Conservation (phyloP, 2,113 vertebrate genomes). For the Platichthys stellatus region DNA sequence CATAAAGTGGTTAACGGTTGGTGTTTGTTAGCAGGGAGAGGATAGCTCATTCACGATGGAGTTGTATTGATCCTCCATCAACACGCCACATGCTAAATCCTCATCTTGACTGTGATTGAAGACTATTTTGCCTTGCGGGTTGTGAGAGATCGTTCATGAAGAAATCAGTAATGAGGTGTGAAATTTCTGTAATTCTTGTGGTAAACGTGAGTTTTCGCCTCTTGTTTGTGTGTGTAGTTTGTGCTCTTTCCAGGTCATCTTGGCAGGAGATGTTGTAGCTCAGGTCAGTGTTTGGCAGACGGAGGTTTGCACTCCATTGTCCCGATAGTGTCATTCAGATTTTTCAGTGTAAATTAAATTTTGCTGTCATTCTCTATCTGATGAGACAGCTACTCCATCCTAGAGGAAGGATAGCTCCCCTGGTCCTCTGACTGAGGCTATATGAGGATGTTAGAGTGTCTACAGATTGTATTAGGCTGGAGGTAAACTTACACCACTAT, state of each 20-base stretch:
- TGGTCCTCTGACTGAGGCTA: background rate
- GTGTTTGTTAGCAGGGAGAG: constrained; percentile 35
- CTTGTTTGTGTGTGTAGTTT: no score
- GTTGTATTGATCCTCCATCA: constrained; percentile 58
- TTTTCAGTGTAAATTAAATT: background rate
- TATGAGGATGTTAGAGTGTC: no score
- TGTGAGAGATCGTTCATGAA: constrained; percentile 6
- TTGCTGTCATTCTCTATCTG: background rate
- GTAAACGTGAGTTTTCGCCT: no score
- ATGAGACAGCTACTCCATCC: background rate
- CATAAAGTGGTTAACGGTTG: constrained; percentile 37
- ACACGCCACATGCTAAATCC: constrained; percentile 49
- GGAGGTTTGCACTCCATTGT: no score
- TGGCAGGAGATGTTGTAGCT: no score
- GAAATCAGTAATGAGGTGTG: constrained; percentile 5
- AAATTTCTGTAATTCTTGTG: background rate
- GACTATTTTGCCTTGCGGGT: constrained; percentile 37
- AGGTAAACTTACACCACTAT: background rate
- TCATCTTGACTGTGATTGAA: constrained; percentile 60
- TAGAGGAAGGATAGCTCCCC: background rate
- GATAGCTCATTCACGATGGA: constrained; percentile 46
- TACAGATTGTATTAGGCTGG: background rate
- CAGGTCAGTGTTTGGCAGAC: no score
- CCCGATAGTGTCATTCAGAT: background rate
- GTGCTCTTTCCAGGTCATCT: no score